Percentiles rank a stretch among this genome's conserved stretches.
These are phyloP conservation scores for Aselliscus stoliczkanus DNA, from an alignment of 2,797 vertebrate genomes.

Conservation along the genomic window DNA sequence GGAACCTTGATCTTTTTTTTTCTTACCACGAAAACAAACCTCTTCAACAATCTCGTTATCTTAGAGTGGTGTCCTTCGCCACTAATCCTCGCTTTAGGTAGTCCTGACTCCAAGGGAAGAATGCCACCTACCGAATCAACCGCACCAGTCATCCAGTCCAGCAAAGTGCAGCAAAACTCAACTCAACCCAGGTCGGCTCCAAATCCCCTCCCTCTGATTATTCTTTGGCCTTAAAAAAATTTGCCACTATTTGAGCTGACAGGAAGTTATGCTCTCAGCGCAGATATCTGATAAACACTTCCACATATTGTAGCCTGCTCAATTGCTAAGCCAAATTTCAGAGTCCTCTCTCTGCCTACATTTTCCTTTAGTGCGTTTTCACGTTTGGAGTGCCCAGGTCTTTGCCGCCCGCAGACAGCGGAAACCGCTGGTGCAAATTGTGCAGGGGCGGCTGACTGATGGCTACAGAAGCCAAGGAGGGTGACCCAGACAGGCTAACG, in stretches of 20 bases:
- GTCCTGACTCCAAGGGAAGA: slow-evolving; percentile 55
- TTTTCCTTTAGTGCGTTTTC: slow-evolving; percentile 20
- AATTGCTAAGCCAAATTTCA: slow-evolving; percentile 22
- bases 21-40: background rate
- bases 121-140: slow-evolving; percentile 69
- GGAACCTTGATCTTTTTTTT: background rate
- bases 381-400: background rate
- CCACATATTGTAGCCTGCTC: slow-evolving; percentile 60
- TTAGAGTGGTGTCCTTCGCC: background rate
- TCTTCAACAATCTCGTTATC: background rate
- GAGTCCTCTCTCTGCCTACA: slow-evolving; percentile 21
- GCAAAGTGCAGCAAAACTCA: background rate
- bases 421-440: background rate
- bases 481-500: background rate
- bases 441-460: background rate
- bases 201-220: slow-evolving; percentile 42
- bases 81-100: background rate
- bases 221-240: background rate
- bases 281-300: slow-evolving; percentile 60
- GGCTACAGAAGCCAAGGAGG: background rate
- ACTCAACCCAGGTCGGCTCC: background rate
- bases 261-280: slow-evolving; percentile 51
- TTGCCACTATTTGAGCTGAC: background rate
- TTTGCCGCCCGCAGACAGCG: background rate
- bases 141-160: background rate